Evolutionary conservation across 2,113 vertebrate species (phyloP).

Genomic region (Xiphophorus couchianus): DNA sequence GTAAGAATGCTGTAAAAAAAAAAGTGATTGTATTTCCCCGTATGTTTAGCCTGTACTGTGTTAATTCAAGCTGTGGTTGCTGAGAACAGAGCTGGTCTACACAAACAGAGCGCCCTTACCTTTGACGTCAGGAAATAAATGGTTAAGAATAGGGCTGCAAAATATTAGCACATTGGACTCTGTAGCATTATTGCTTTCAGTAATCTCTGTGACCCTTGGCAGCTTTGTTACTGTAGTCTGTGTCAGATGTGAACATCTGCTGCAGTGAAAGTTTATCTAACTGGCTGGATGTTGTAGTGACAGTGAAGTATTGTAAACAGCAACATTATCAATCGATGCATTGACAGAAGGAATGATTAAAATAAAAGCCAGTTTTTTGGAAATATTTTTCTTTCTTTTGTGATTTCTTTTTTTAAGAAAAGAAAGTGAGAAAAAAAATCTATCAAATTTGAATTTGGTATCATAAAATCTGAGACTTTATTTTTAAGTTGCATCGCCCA

Average conservation of each 20-base stretch:
- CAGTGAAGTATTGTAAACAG: not conserved
- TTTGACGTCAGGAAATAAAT: not conserved
- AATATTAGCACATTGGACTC: not conserved
- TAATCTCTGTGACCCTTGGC: not conserved
- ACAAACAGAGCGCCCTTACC: not conserved
- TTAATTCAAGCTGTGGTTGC: no score
- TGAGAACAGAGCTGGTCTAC: not conserved
- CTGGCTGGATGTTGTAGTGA: not conserved
- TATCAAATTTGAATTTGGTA: no score
- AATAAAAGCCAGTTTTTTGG: no score
- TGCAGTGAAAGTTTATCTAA: not conserved
- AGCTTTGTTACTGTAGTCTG: not conserved
- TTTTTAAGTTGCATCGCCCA: no score
- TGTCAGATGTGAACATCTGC: not conserved
- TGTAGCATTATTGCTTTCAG: not conserved
- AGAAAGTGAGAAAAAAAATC: no score
- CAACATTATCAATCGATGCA: not conserved
- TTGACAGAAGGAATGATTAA: no score
- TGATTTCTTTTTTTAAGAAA: no score
- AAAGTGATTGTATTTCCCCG: no score
- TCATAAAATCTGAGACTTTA: no score
- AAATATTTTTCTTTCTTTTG: no score
- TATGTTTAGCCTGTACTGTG: no score
- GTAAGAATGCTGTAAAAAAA: no score
- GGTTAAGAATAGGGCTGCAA: not conserved